A percentile compares a stretch with the other conserved stretches of the same genome.
These are phyloP conservation scores for Ephialtes manifestator DNA, from an alignment of 2,888 invertebrate species.

Conservation along the genomic window DNA sequence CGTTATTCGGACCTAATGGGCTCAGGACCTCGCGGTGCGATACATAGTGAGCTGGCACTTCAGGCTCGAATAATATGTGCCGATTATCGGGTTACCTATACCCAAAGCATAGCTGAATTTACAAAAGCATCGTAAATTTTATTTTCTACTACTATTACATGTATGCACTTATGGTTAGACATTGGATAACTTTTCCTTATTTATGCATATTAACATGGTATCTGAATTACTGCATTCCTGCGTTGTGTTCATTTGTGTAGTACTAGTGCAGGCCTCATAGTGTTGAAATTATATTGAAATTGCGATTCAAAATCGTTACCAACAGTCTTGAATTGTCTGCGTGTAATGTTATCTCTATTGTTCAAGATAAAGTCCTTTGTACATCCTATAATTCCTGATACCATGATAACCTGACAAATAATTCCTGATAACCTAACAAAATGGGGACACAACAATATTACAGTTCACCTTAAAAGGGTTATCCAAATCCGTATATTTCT, in stretches of 20 bases:
- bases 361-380: no score
- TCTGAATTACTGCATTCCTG: not conserved
- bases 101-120: slow-evolving; percentile 67
- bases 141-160: not conserved
- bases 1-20: slow-evolving; percentile 83
- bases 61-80: slow-evolving; percentile 77
- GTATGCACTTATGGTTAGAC: not conserved
- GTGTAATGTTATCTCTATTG: no score
- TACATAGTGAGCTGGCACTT: slow-evolving; percentile 23
- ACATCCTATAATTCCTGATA: no score
- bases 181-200: not conserved
- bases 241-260: not conserved
- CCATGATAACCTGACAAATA: no score
- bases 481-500: no score
- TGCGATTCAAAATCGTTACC: not conserved
- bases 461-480: no score
- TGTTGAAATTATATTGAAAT: not conserved
- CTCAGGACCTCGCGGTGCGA: slow-evolving; percentile 71
- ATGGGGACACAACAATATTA: no score
- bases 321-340: not conserved
- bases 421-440: no score
- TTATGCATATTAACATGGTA: not conserved
- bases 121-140: slow-evolving; percentile 62
- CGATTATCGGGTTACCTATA: slow-evolving; percentile 82
- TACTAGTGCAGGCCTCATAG: not conserved